Percentiles rank a stretch among this genome's conserved stretches.
phyloP scores from a whole-genome alignment of 2,888 invertebrate species.

The Caenorhabditis macrosperma region DNA sequence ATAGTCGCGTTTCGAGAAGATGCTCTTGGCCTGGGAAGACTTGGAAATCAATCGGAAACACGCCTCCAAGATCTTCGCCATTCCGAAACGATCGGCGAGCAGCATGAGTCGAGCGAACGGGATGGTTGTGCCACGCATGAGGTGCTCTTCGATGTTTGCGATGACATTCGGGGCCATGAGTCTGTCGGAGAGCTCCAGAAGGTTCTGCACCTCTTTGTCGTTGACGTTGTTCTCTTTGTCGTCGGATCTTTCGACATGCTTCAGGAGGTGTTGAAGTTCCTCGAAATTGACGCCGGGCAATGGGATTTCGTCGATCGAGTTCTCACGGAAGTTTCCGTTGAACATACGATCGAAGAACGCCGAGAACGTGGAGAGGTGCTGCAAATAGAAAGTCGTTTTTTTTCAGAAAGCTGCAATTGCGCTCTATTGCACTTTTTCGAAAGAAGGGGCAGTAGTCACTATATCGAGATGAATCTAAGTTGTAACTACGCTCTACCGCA shows the following conservation, averaged over 20 bases:
- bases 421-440: no score
- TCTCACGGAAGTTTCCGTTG: conserved; percentile 4
- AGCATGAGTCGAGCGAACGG: no score
- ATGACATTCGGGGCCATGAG: neutral
- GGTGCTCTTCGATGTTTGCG: neutral
- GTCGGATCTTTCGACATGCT: no score
- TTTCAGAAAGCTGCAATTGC: neutral
- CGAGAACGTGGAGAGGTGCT: conserved; percentile 1
- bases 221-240: no score
- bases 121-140: no score
- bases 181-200: no score
- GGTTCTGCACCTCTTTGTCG: no score
- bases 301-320: conserved; percentile 4
- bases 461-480: no score
- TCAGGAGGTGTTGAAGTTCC: neutral
- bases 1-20: no score
- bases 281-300: conserved; percentile 4
- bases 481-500: no score
- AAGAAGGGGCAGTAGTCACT: no score
- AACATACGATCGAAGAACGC: conserved; percentile 4
- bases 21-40: neutral
- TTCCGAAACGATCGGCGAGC: neutral
- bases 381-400: neutral
- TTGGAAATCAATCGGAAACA: no score
- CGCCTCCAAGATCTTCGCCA: neutral